phyloP scores from a whole-genome alignment of 2,113 vertebrate genomes.

The Cryptomyrus ogoouensis region DNA sequence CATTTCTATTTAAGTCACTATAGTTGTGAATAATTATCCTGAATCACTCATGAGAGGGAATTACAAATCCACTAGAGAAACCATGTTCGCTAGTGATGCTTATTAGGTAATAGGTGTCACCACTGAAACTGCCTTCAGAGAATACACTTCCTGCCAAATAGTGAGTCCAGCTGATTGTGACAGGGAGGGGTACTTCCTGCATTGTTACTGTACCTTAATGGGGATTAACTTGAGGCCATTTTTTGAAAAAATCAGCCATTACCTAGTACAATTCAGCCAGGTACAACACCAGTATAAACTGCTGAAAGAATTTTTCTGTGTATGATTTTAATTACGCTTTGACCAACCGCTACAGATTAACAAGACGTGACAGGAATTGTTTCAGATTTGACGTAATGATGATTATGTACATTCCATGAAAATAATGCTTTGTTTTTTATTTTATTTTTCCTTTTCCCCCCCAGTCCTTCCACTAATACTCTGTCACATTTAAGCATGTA shows the following conservation, averaged over 20 bases:
- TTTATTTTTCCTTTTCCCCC: background rate
- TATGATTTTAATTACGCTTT: background rate
- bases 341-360: background rate
- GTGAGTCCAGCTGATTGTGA: constrained; percentile 58
- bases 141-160: constrained; percentile 69
- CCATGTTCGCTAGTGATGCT: constrained; percentile 32
- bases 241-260: constrained; percentile 50
- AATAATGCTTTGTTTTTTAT: background rate
- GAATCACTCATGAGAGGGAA: background rate
- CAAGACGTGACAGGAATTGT: background rate
- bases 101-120: constrained; percentile 47
- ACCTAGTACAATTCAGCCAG: constrained; percentile 21
- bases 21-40: background rate
- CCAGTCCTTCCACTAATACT: background rate
- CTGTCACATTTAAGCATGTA: background rate
- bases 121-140: constrained; percentile 50
- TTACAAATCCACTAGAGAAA: background rate
- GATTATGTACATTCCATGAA: background rate
- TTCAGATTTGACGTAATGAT: background rate
- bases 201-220: constrained; percentile 61
- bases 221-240: constrained; percentile 64
- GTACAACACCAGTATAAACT: background rate
- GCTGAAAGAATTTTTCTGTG: background rate
- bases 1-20: background rate
- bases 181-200: constrained; percentile 66